Evolutionary conservation across 1,140 invertebrate species (phyloP).

Genomic region (Helicoverpa zea): DNA sequence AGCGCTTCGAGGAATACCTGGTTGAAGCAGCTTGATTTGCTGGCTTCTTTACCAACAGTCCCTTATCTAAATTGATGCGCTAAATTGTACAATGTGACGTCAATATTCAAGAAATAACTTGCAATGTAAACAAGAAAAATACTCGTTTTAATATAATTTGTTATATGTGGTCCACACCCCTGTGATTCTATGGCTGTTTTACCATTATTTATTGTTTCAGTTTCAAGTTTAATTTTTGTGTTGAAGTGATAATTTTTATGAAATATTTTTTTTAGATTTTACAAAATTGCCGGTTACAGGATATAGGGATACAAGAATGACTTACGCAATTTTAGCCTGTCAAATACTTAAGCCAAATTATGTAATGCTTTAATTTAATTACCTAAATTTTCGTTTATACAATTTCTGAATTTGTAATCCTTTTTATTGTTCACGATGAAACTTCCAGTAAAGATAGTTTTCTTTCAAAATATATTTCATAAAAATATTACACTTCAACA

Average conservation of each 20-base stretch:
- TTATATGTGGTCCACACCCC: slow-evolving; percentile 54
- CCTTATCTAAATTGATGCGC: neutral
- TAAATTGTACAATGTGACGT: neutral
- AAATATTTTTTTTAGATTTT: neutral
- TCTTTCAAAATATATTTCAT: neutral
- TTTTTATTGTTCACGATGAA: neutral
- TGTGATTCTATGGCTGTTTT: slow-evolving; percentile 74
- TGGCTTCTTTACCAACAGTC: too few species aligned
- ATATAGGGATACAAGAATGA: too few species aligned
- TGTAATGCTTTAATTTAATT: neutral
- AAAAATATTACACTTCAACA: slow-evolving; percentile 13
- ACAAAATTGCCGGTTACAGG: neutral
- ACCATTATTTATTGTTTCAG: slow-evolving; percentile 31
- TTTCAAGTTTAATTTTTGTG: slow-evolving; percentile 20
- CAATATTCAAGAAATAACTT: neutral
- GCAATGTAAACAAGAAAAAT: neutral
- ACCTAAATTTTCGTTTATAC: neutral
- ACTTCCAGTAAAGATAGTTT: neutral
- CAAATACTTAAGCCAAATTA: too few species aligned
- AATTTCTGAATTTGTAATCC: neutral
- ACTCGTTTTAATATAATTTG: neutral
- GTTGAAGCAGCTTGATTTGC: too few species aligned
- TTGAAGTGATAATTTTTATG: slow-evolving; percentile 4
- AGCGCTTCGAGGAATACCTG: too few species aligned
- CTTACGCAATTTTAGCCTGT: too few species aligned